Base-by-base conservation (phyloP, 2,888 invertebrate genomes). In the Drosophila phalerata region DNA sequence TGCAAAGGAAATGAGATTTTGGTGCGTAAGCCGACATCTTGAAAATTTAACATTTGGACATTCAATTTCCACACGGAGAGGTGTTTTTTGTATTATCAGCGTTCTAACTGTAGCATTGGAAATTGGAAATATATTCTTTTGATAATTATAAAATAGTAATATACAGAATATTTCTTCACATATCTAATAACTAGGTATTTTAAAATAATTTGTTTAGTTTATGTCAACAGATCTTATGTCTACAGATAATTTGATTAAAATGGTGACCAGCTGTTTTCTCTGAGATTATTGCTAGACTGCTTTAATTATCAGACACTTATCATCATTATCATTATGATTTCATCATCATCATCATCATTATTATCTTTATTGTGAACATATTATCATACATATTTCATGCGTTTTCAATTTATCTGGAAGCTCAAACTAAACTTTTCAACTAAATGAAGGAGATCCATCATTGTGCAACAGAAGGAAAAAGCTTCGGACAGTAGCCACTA, bases 391-490 rank as follows among this genome's bases (percentile, higher is more conserved):
- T 69, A 52, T 69, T 64, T 73, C 63, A 64, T 69, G 56, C 48
- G 51, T 15, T 64, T 72, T 72, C 72, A 70, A 60, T 70, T 73
- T 72, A 45, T 47, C 47, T 65, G 58, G 45, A 52, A 69, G 34
- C 47, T 52, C n/a, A 28, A 68, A 19, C 52, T 42, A 53, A 65
- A 69, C 58, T 65, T 30, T 3, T 32, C 77, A 60, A 86, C 81
- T 83, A 83, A 83, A 81, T 81, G 83, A 81, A 77, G 73, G 34
- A 81, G 84, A 81, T 81, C 81, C 81, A 81, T 81, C 81, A 86
- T 81, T 61, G 38, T 52, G 60, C 25, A 28, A 11, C 25, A 37
- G 57, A 9, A 22, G 17, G 32, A 57, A 57, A 55, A 56, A 42
- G 62, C 34, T 51, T 32, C 25, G 56, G 67, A 60, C 49, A 32